Conservation (phyloP, 92 coral and sea anemone species). For the Heteractis magnifica region DNA sequence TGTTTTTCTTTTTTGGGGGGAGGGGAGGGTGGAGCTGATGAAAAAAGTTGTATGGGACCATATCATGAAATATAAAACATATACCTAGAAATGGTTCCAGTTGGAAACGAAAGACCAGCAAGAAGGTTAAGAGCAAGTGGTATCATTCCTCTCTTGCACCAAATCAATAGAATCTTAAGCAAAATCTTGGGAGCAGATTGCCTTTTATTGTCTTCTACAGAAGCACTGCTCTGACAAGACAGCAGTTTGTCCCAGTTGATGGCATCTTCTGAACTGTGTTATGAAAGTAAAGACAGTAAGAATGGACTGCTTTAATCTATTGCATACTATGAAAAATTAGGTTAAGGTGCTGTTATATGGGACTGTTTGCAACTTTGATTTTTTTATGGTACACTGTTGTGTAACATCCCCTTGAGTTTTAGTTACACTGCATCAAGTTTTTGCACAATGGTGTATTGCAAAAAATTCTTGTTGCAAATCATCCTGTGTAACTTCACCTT, state of each 20-base stretch:
- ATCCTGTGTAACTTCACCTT: too few species aligned
- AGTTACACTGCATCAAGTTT: too few species aligned
- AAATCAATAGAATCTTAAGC: not conserved
- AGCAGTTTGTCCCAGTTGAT: constrained; percentile 24
- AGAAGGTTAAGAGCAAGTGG: constrained; percentile 16
- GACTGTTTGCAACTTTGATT: not conserved
- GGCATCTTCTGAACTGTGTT: not conserved
- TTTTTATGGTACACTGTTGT: not conserved
- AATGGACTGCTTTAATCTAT: not conserved
- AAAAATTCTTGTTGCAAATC: too few species aligned
- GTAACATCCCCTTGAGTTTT: not conserved
- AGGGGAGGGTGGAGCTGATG: not conserved
- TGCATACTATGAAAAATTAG: not conserved
- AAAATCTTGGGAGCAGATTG: constrained; percentile 6
- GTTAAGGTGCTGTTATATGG: too few species aligned
- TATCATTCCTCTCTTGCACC: constrained; percentile 32
- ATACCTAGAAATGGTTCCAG: constrained; percentile 5
- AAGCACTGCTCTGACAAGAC: not conserved
- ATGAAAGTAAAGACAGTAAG: not conserved
- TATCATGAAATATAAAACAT: not conserved
- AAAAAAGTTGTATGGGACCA: not conserved
- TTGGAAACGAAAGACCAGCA: constrained; percentile 23
- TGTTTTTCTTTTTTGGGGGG: not conserved
- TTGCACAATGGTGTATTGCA: too few species aligned
- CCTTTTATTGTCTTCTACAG: not conserved